Conservation (phyloP, 2,797 vertebrate species). For the Sciurus vulgaris region DNA sequence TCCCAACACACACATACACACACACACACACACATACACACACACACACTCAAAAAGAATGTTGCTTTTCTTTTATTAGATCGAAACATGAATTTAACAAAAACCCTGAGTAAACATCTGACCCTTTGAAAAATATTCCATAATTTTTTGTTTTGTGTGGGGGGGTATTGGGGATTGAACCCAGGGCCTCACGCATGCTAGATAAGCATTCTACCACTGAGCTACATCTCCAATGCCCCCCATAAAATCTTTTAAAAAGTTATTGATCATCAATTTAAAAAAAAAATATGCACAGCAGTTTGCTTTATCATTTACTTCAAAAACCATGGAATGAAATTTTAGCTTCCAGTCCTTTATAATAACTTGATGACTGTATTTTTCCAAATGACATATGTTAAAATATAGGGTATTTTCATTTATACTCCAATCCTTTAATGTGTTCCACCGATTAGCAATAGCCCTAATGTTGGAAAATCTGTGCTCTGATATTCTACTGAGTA, state of each 20-base stretch:
- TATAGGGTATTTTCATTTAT: not conserved
- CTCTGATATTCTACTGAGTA: not conserved
- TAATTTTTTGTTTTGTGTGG: not conserved
- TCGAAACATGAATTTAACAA: not conserved
- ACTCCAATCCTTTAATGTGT: not conserved
- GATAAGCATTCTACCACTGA: no score
- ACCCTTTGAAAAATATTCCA: not conserved
- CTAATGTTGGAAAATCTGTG: not conserved
- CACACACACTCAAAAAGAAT: not conserved
- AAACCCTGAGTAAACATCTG: not conserved
- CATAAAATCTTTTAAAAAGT: conserved; percentile 11
- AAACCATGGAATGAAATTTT: conserved; percentile 3
- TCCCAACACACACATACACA: no score
- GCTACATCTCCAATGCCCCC: no score
- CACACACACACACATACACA: no score
- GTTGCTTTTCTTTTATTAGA: conserved; percentile 16
- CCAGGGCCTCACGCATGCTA: no score
- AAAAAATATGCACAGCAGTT: not conserved
- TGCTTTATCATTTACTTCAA: not conserved
- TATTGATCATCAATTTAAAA: conserved; percentile 4
- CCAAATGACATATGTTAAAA: conserved; percentile 49
- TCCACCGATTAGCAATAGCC: not conserved
- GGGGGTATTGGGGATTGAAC: no score
- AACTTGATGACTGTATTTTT: conserved; percentile 35
- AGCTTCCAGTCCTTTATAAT: not conserved